A percentile compares a stretch with the other conserved stretches of the same genome.
Conservation (phyloP, 2,888 invertebrate genomes). For the Scaptodrosophila latifasciaeformis region DNA sequence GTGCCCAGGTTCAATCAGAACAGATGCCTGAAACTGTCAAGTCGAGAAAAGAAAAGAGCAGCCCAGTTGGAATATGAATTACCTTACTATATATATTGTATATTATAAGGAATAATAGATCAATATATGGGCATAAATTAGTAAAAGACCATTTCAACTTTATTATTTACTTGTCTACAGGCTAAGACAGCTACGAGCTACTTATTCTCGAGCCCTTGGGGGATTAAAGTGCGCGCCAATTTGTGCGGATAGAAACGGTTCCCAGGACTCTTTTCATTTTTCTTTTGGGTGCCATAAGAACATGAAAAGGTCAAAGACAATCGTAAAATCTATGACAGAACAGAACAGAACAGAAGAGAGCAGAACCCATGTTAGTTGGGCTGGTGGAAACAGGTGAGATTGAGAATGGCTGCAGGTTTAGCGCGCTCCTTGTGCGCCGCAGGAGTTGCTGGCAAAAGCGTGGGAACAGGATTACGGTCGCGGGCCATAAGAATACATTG, state of each 20-base stretch:
- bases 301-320: slow-evolving; percentile 31
- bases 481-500: no score
- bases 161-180: no score
- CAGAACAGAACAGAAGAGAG: slow-evolving; percentile 4
- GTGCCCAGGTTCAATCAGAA: no score
- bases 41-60: no score
- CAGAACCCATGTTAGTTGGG: background rate
- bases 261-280: background rate
- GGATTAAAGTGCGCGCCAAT: slow-evolving; percentile 38
- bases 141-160: no score
- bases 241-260: slow-evolving; percentile 2
- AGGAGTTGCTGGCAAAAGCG: slow-evolving; percentile 16
- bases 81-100: no score
- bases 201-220: background rate
- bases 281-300: slow-evolving; percentile 27
- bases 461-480: slow-evolving; percentile 28
- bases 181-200: no score
- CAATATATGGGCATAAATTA: slow-evolving; percentile 18
- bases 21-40: no score
- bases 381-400: slow-evolving; percentile 30
- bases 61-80: no score
- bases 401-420: slow-evolving; percentile 41
- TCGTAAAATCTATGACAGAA: slow-evolving; percentile 12
- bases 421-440: slow-evolving; percentile 31
- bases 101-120: slow-evolving; percentile 7